Percentiles rank a stretch among this genome's conserved stretches.
These are phyloP conservation scores for Periophthalmus modestus DNA, from an alignment of 2,113 vertebrate species.

Conservation along the genomic window DNA sequence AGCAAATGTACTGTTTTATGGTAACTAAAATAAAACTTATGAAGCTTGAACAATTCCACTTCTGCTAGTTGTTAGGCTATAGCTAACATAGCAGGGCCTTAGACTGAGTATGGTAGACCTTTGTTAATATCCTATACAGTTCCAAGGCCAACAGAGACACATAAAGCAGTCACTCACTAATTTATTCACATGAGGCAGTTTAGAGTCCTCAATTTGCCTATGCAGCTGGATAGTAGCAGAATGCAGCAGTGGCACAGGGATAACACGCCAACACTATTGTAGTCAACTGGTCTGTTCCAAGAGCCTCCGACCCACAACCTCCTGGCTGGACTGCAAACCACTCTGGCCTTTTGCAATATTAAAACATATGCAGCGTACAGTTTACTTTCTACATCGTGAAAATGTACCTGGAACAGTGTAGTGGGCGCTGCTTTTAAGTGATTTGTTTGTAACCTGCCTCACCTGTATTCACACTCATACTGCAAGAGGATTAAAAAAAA, in stretches of 20 bases:
- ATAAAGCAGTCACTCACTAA: background rate
- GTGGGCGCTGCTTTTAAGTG: background rate
- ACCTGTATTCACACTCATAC: background rate
- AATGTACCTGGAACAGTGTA: background rate
- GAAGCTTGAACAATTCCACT: background rate
- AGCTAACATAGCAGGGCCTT: too few species aligned
- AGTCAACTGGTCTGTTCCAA: background rate
- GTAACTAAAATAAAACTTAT: background rate
- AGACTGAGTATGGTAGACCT: too few species aligned
- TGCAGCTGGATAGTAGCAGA: background rate
- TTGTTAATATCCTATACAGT: too few species aligned
- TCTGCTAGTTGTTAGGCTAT: too few species aligned
- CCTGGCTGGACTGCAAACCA: background rate
- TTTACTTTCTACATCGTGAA: background rate
- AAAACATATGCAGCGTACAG: background rate
- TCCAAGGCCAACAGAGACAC: too few species aligned
- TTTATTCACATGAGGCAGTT: background rate
- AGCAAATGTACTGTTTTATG: too few species aligned
- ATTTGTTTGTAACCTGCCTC: conserved; percentile 1
- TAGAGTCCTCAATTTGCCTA: background rate
- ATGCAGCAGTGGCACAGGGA: background rate
- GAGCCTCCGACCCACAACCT: background rate
- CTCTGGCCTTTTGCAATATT: conserved; percentile 1
- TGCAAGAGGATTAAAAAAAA: conserved; percentile 4
- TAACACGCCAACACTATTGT: background rate